Conservation (phyloP, 2,113 vertebrate genomes). For the Ginglymostoma cirratum region DNA sequence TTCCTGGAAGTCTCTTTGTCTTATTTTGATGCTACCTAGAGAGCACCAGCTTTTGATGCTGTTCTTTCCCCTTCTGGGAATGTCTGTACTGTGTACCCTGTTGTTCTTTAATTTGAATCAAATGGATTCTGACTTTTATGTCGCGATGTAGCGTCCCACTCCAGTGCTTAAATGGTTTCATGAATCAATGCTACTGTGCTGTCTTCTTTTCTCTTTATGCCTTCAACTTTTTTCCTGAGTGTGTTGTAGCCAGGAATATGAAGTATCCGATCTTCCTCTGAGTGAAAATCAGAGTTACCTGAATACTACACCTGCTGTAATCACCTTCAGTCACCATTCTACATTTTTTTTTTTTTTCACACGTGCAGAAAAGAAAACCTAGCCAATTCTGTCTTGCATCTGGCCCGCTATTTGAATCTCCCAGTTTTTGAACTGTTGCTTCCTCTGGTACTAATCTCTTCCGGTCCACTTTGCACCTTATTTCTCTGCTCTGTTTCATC, state of each 20-base stretch:
- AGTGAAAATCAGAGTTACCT: neutral
- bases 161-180: neutral
- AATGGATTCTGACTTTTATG: too few relatives aligned
- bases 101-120: too few relatives aligned
- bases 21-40: too few relatives aligned
- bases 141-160: too few relatives aligned
- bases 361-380: neutral
- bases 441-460: neutral
- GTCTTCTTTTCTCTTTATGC: neutral
- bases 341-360: neutral
- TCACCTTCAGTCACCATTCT: neutral
- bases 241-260: neutral
- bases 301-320: neutral
- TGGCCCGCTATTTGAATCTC: neutral
- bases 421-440: neutral
- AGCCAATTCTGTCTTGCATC: neutral
- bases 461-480: neutral
- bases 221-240: neutral
- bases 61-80: too few relatives aligned
- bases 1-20: too few relatives aligned
- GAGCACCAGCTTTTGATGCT: too few relatives aligned
- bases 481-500: neutral
- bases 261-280: neutral
- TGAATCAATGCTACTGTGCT: neutral
- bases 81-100: too few relatives aligned